Conservation (phyloP, 2,797 vertebrate genomes). For the Pelodytes ibericus region DNA sequence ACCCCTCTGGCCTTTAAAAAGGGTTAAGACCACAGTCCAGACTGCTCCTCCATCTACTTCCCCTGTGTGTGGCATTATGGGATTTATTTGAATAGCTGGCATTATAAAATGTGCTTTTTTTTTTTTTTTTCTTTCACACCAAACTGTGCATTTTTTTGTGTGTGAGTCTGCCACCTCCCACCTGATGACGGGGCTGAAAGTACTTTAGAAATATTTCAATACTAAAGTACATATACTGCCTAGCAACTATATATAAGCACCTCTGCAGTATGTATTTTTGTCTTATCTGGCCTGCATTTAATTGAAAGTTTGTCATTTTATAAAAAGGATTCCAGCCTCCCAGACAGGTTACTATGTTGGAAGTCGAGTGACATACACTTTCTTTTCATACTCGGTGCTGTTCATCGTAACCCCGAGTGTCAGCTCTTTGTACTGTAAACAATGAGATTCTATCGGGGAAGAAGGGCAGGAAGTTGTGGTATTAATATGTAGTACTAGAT, state of each 20-base stretch:
- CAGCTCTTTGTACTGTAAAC: not conserved
- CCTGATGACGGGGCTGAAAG: not conserved
- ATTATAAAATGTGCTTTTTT: not conserved
- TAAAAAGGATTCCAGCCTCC: not conserved
- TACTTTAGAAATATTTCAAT: not conserved
- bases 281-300: not conserved
- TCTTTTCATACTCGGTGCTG: not conserved
- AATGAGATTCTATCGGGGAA: not conserved
- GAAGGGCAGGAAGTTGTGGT: constrained; percentile 15
- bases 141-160: too few relatives aligned
- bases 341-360: not conserved
- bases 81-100: not conserved
- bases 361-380: not conserved
- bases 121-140: too few relatives aligned
- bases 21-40: not conserved
- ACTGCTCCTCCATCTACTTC: not conserved
- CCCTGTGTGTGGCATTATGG: not conserved
- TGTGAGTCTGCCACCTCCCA: too few relatives aligned
- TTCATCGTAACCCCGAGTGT: not conserved
- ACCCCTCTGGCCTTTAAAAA: not conserved
- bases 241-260: not conserved
- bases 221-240: not conserved
- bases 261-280: not conserved
- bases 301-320: not conserved
- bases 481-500: constrained; percentile 20